Percentiles rank a stretch among this genome's conserved stretches.
phyloP scores from a whole-genome alignment of 2,113 vertebrate species.

The Sorex fumeus region DNA sequence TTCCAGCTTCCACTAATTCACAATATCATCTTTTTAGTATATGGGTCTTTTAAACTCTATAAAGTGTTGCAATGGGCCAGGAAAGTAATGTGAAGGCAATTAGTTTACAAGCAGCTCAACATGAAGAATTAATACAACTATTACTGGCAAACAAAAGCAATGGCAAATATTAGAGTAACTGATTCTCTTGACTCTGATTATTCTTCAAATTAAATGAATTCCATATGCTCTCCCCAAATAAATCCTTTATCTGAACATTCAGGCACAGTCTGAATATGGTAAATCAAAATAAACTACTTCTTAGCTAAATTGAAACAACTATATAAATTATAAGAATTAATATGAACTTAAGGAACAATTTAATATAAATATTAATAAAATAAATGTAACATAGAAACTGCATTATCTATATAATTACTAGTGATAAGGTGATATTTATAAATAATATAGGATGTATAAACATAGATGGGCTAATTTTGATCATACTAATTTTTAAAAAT shows the following conservation, averaged over 20 bases:
- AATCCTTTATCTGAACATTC: background rate
- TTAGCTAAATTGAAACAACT: background rate
- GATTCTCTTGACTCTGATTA: background rate
- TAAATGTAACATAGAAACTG: no score
- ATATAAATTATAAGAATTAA: no score
- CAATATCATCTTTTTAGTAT: background rate
- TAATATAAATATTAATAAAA: no score
- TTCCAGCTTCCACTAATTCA: background rate
- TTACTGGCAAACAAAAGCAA: background rate
- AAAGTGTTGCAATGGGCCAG: background rate
- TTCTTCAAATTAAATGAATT: background rate
- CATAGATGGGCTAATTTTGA: no score
- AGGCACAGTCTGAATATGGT: background rate
- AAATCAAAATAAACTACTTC: background rate
- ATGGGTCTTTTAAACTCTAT: background rate
- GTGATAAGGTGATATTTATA: no score
- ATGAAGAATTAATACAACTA: no score
- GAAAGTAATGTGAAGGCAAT: background rate
- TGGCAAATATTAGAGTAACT: background rate
- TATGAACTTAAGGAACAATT: no score
- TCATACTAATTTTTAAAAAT: no score
- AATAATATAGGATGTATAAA: no score
- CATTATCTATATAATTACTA: no score
- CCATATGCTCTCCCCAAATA: background rate
- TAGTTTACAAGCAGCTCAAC: background rate